phyloP scores from a whole-genome alignment of 1,140 invertebrate species.

The Leguminivora glycinivorella region DNA sequence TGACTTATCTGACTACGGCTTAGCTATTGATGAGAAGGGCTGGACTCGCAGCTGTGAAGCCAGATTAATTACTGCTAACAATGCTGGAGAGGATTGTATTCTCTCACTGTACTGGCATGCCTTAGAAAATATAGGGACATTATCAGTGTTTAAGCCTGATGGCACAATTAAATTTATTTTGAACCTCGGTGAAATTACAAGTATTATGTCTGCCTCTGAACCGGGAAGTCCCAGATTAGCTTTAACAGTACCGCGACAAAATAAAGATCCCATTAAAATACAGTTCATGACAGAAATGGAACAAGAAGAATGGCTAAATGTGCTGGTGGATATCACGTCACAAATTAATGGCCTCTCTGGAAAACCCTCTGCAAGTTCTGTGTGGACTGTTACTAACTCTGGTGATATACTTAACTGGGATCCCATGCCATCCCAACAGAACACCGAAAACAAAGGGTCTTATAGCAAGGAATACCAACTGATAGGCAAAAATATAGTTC shows the following conservation, averaged over 20 bases:
- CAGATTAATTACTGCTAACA: constrained; percentile 81
- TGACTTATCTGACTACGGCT: constrained; percentile 82
- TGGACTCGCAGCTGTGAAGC: constrained; percentile 91
- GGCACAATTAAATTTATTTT: constrained; percentile 85
- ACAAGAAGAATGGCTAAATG: constrained; percentile 92
- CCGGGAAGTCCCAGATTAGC: constrained; percentile 86
- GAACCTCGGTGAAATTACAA: constrained; percentile 85
- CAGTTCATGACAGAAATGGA: constrained; percentile 89
- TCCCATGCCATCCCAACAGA: constrained; percentile 77
- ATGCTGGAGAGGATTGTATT: constrained; percentile 85
- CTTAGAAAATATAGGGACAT: constrained; percentile 84
- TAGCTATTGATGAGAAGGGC: constrained; percentile 89
- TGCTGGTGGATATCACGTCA: constrained; percentile 85
- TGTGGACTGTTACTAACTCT: constrained; percentile 88
- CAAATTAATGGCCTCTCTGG: constrained; percentile 85
- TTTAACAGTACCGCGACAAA: constrained; percentile 84
- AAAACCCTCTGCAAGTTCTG: constrained; percentile 83
- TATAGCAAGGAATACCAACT: constrained; percentile 85
- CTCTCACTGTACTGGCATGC: constrained; percentile 89
- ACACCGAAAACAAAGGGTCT: constrained; percentile 69
- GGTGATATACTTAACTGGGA: constrained; percentile 92
- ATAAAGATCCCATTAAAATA: constrained; percentile 81
- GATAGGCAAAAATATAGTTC: constrained; percentile 82
- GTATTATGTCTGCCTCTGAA: constrained; percentile 87
- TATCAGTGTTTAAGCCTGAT: constrained; percentile 88